These are phyloP conservation scores for Malurus splendens DNA, from an alignment of 2,797 vertebrate genomes.

Conservation along the genomic window DNA sequence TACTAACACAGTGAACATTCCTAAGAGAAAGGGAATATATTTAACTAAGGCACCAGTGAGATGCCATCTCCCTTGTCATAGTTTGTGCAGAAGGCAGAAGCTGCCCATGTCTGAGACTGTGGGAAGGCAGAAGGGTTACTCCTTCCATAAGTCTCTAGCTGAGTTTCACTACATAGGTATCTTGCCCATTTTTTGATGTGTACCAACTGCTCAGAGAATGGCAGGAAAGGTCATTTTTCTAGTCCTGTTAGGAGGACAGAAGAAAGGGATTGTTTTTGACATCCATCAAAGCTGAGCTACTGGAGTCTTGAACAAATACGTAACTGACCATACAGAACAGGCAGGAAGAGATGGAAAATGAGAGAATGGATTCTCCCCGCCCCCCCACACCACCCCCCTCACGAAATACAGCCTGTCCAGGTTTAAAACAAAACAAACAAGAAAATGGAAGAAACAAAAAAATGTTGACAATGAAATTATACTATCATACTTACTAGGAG, in stretches of 20 bases:
- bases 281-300: not conserved
- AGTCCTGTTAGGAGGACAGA: not conserved
- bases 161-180: not conserved
- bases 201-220: not conserved
- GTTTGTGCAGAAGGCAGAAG: not conserved
- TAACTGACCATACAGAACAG: not conserved
- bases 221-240: not conserved
- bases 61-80: not conserved
- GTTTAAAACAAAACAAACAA: not conserved
- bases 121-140: not conserved
- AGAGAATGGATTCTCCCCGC: rapidly evolving
- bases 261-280: not conserved
- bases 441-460: not conserved
- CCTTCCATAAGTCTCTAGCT: not conserved
- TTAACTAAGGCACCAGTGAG: not conserved
- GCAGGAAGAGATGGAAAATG: not conserved
- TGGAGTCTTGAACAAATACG: not conserved
- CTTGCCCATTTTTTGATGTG: not conserved
- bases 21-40: not conserved
- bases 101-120: not conserved
- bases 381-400: too few species aligned
- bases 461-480: not conserved
- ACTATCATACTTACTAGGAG: conserved; percentile 40
- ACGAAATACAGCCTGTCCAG: not conserved
- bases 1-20: not conserved